Evolutionary conservation across 2,888 invertebrate genomes (phyloP).

Genomic region (Synergus itoensis): DNA sequence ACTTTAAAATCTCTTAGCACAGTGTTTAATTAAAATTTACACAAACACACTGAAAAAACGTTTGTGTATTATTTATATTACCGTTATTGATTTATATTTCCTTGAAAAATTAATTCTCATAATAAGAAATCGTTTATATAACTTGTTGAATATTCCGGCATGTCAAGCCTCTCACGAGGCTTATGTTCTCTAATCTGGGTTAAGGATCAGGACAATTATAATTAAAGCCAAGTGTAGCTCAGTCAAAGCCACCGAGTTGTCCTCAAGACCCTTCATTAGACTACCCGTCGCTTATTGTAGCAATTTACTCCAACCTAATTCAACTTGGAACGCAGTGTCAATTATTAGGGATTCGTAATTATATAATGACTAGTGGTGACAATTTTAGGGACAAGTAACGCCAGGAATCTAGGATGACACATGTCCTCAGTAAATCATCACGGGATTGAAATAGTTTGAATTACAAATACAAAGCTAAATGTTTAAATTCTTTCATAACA

Average conservation of each 20-base stretch:
- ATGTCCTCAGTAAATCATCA: background rate
- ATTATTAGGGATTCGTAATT: conserved; percentile 39
- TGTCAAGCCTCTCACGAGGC: background rate
- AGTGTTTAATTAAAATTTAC: no score
- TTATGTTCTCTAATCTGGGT: conserved; percentile 8
- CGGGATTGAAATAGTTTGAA: background rate
- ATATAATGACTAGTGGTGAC: background rate
- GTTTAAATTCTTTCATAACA: no score
- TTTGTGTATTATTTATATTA: no score
- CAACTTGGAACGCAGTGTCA: conserved; percentile 26
- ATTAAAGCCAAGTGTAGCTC: conserved; percentile 32
- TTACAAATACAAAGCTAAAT: background rate
- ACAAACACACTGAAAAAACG: no score
- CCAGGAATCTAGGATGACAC: background rate
- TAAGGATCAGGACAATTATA: conserved; percentile 36
- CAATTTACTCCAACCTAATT: conserved; percentile 22
- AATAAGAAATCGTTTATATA: background rate
- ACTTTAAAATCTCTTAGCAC: no score
- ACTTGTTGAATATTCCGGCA: conserved; percentile 14
- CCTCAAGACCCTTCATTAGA: conserved; percentile 37
- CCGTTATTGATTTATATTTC: no score
- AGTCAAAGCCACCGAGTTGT: conserved; percentile 26
- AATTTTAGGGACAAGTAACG: background rate
- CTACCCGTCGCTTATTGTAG: conserved; percentile 29
- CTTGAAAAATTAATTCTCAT: background rate